Percentiles rank a stretch among this genome's conserved stretches.
Conservation (phyloP, 1,140 invertebrate species). For the Apis dorsata region DNA sequence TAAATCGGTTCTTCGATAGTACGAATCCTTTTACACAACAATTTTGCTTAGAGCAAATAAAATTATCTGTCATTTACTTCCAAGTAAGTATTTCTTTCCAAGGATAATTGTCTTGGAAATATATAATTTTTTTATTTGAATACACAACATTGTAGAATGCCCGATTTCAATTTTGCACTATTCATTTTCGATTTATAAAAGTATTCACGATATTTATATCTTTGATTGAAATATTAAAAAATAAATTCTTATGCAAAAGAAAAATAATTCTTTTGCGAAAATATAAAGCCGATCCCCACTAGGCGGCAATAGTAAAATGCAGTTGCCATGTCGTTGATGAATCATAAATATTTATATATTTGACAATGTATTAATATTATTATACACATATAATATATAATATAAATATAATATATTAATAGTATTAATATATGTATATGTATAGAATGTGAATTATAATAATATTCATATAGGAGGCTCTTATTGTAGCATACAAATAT, state of each 20-base stretch:
- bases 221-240: constrained; percentile 6
- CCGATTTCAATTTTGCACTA: constrained; percentile 6
- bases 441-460: constrained; percentile 40
- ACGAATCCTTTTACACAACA: constrained; percentile 6
- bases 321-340: constrained; percentile 11
- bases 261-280: constrained; percentile 10
- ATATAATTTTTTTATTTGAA: neutral
- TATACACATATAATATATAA: constrained; percentile 48
- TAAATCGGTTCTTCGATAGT: constrained; percentile 15
- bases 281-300: constrained; percentile 40
- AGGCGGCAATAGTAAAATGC: constrained; percentile 25
- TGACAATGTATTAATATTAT: constrained; percentile 46
- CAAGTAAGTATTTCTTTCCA: neutral
- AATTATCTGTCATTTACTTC: neutral
- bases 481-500: constrained; percentile 48
- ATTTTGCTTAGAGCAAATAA: constrained; percentile 18
- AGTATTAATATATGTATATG: constrained; percentile 45
- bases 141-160: neutral
- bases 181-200: neutral
- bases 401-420: constrained; percentile 51
- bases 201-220: neutral
- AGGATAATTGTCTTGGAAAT: neutral
- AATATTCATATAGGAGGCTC: constrained; percentile 42
- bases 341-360: constrained; percentile 33
- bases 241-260: neutral